Evolutionary conservation across 1,140 invertebrate species (phyloP).

Genomic region (Papilio xuthus): DNA sequence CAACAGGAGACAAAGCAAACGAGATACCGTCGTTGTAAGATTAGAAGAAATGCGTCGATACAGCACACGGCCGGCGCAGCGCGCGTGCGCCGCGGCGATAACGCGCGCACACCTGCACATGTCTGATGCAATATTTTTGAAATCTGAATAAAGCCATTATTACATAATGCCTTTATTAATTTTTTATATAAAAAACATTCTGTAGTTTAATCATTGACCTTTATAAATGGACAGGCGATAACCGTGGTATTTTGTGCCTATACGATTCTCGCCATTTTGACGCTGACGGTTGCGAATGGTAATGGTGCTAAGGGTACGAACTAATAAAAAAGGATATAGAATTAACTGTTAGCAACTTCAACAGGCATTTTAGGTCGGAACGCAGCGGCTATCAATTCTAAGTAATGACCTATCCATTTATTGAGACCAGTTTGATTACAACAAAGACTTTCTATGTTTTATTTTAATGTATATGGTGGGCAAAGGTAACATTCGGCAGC

Average conservation of each 20-base stretch:
- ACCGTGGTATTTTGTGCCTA: no score
- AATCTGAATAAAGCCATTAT: neutral
- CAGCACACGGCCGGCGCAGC: neutral
- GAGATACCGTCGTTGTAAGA: neutral
- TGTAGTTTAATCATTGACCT: neutral
- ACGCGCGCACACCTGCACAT: neutral
- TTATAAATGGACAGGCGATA: no score
- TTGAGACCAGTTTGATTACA: no score
- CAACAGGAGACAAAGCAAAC: slow-evolving; percentile 19
- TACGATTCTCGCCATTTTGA: no score
- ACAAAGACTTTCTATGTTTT: neutral
- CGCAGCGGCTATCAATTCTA: no score
- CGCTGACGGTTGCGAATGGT: no score
- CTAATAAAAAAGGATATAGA: no score
- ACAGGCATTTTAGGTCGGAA: no score
- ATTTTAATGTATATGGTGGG: neutral
- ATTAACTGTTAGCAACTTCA: no score
- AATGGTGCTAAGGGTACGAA: no score
- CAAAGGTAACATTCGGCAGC: neutral
- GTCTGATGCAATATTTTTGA: neutral
- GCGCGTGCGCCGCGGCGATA: neutral
- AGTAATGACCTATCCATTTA: no score
- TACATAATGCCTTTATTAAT: neutral
- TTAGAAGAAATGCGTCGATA: slow-evolving; percentile 5
- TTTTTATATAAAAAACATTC: neutral